Base-by-base conservation (phyloP, 2,888 invertebrate genomes). In the Megamerina dolium region DNA sequence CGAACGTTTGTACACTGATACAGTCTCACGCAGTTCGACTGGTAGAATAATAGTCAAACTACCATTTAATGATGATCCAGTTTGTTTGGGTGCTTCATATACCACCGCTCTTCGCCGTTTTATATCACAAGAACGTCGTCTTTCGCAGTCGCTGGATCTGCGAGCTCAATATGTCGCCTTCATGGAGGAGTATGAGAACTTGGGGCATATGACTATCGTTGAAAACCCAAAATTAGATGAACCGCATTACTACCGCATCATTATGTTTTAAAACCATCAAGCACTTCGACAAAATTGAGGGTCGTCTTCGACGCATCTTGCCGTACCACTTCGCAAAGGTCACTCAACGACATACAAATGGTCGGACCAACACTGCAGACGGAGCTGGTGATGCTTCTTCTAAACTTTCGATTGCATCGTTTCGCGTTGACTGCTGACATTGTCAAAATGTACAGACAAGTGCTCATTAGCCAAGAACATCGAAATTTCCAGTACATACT, bases 371-470 rank as follows among this genome's bases (percentile, higher is more conserved):
- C 46, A 5, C 46, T 51, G 3, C 45, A 50, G 39, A 23, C 16
- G 21, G 43, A 50, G 14, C 16, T 53, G 2, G 55, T 50, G 27
- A 51, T n/a, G n/a, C n/a, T n/a, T n/a, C n/a, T n/a, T n/a, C n/a
- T n/a, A n/a, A n/a, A n/a, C n/a, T n/a, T n/a, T n/a, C n/a, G n/a
- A n/a, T n/a, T n/a, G n/a, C n/a, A n/a, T n/a, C n/a, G n/a, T n/a
- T n/a, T n/a, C n/a, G n/a, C n/a, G n/a, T n/a, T n/a, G n/a, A n/a
- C n/a, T n/a, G n/a, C n/a, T n/a, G n/a, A n/a, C n/a, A n/a, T 53
- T 8, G 43, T 37, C 4, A 51, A 55, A 35, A 52, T 50, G 55
- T 52, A 50, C 26, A 18, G 50, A 10, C 50, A 50, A 33, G 44
- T 51, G n/a, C 10, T 46, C 6, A 19, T 52, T 5, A 29, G 48